Conservation (phyloP, 2,113 vertebrate genomes). For the Okapia johnstoni region DNA sequence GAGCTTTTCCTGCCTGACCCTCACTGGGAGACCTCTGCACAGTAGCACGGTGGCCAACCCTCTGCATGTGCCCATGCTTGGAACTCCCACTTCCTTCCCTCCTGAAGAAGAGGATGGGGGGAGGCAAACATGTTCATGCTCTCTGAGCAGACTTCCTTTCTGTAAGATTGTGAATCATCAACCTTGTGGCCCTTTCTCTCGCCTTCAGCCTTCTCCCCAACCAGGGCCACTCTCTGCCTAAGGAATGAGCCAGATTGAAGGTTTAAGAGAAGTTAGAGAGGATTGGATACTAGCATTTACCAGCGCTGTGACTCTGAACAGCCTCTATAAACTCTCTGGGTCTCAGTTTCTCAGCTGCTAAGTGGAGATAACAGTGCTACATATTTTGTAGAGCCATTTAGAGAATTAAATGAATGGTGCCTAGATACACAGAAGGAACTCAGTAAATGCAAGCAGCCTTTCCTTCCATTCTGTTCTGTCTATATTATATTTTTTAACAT, state of each 20-base stretch:
- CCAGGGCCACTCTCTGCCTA: background rate
- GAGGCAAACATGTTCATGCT: background rate
- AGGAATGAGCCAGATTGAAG: background rate
- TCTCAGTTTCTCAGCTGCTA: background rate
- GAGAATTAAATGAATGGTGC: background rate
- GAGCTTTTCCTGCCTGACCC: background rate
- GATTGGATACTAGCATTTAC: background rate
- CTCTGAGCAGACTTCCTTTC: background rate
- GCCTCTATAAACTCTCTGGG: background rate
- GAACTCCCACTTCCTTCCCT: background rate
- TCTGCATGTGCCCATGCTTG: background rate
- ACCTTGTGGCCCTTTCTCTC: background rate
- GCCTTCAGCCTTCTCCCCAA: background rate
- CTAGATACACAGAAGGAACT: background rate
- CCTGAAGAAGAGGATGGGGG: background rate
- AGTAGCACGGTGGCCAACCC: background rate
- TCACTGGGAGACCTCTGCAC: background rate
- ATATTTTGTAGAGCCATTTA: background rate
- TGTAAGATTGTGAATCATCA: background rate
- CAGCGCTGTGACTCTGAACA: background rate
- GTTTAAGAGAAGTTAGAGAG: background rate
- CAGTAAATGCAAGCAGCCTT: background rate
- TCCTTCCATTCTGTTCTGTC: background rate
- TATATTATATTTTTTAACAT: background rate
- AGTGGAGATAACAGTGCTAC: background rate